phyloP scores from a whole-genome alignment of 2,113 vertebrate genomes.

The Vulpes lagopus region DNA sequence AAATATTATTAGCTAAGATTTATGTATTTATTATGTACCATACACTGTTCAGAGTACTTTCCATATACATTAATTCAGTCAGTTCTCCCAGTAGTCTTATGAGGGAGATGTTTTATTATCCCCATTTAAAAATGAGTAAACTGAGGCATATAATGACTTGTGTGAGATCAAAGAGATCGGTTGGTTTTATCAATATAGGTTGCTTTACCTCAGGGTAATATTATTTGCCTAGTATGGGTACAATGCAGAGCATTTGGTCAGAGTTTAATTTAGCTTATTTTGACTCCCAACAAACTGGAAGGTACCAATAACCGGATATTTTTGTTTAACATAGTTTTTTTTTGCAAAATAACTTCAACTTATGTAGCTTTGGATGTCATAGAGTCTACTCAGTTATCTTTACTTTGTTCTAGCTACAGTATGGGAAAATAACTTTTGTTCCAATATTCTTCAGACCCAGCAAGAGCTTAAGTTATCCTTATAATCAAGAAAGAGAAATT shows the following conservation, averaged over 20 bases:
- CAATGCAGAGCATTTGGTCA: not conserved
- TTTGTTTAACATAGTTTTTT: not conserved
- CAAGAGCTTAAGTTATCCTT: not conserved
- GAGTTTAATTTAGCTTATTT: not conserved
- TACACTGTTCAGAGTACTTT: not conserved
- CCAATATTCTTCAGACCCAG: not conserved
- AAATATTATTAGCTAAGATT: slow-evolving; percentile 38
- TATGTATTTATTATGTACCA: not conserved
- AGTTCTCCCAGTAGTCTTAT: not conserved
- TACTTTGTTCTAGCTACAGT: not conserved
- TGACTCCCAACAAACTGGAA: not conserved
- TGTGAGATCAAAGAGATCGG: not conserved
- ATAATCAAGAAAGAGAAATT: slow-evolving; percentile 8
- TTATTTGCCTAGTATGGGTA: not conserved
- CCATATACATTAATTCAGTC: not conserved
- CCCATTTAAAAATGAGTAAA: not conserved
- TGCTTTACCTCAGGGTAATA: not conserved
- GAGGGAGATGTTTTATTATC: slow-evolving; percentile 5
- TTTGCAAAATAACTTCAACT: not conserved
- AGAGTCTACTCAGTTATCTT: not conserved
- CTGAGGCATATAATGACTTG: not conserved
- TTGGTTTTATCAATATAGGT: not conserved
- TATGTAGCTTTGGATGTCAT: not conserved
- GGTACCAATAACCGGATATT: not conserved
- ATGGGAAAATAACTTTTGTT: not conserved